phyloP scores from a whole-genome alignment of 2,113 vertebrate genomes.

The Galemys pyrenaicus region DNA sequence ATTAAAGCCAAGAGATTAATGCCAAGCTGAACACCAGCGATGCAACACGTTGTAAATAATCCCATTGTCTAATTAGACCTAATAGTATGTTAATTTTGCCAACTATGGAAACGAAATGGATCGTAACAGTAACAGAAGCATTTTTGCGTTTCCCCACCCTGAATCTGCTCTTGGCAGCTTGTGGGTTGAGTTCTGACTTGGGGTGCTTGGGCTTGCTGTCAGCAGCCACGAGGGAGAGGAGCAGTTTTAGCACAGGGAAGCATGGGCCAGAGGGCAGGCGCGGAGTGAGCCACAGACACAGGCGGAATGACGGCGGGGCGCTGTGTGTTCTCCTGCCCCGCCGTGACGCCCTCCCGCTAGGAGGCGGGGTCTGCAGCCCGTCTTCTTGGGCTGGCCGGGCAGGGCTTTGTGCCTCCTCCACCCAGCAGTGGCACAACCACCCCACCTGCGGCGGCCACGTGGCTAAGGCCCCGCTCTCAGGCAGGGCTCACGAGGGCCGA shows the following conservation, averaged over 20 bases:
- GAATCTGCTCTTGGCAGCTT: not conserved
- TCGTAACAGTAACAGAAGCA: not conserved
- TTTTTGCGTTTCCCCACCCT: not conserved
- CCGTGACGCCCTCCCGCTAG: not conserved
- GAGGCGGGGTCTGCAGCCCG: fast-evolving
- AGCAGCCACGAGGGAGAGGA: not conserved
- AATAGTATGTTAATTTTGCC: not conserved
- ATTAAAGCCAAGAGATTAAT: not conserved
- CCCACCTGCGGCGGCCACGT: not conserved
- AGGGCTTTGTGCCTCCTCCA: not conserved
- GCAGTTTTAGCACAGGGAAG: not conserved
- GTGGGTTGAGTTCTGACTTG: not conserved
- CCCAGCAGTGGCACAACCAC: too few relatives aligned
- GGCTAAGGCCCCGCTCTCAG: not conserved
- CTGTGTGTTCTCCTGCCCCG: too few relatives aligned
- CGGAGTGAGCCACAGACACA: not conserved
- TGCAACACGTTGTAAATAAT: conserved; percentile 7
- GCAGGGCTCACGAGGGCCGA: not conserved
- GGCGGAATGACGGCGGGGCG: not conserved
- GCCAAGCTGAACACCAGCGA: not conserved
- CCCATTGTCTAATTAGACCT: not conserved
- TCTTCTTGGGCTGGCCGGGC: not conserved
- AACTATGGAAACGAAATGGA: not conserved
- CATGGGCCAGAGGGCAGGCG: not conserved
- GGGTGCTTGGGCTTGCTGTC: not conserved